Conservation (phyloP, 2,888 invertebrate species). For the Caenorhabditis virilis region DNA sequence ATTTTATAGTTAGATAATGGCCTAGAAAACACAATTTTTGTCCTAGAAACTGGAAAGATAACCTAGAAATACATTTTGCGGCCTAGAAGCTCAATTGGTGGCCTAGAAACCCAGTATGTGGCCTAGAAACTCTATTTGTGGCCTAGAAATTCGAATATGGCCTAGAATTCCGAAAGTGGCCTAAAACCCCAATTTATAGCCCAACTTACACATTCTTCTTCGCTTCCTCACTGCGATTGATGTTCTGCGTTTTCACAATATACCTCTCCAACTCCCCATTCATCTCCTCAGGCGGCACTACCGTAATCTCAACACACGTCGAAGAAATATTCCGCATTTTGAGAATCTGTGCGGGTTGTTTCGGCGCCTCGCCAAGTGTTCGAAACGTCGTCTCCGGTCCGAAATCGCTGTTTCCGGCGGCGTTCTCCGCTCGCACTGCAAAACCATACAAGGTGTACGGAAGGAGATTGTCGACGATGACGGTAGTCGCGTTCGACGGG, state of each 20-base stretch:
- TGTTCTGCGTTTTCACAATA: constrained; percentile 8
- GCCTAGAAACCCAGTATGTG: too few relatives aligned
- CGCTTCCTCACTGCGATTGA: constrained; percentile 19
- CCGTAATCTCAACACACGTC: constrained; percentile 54
- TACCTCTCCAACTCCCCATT: constrained; percentile 40
- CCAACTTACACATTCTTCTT: constrained; percentile 4
- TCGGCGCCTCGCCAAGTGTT: constrained; percentile 60
- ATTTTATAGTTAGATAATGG: too few relatives aligned
- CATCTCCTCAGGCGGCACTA: constrained; percentile 39
- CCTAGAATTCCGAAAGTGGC: too few relatives aligned
- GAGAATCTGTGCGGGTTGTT: constrained; percentile 45
- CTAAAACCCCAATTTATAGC: too few relatives aligned
- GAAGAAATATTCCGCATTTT: constrained; percentile 51
- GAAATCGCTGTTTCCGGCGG: constrained; percentile 62
- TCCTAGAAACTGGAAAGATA: too few relatives aligned
- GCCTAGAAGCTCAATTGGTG: too few relatives aligned
- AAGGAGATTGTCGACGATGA: constrained; percentile 53
- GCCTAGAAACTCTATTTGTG: too few relatives aligned
- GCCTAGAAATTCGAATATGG: too few relatives aligned
- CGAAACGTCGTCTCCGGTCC: constrained; percentile 59
- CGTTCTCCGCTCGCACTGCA: constrained; percentile 63
- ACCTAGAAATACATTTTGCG: too few relatives aligned
- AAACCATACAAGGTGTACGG: constrained; percentile 51
- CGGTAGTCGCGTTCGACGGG: constrained; percentile 55
- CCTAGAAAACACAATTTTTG: too few relatives aligned